Conservation (phyloP, 2,888 invertebrate species). For the Seira ritae region DNA sequence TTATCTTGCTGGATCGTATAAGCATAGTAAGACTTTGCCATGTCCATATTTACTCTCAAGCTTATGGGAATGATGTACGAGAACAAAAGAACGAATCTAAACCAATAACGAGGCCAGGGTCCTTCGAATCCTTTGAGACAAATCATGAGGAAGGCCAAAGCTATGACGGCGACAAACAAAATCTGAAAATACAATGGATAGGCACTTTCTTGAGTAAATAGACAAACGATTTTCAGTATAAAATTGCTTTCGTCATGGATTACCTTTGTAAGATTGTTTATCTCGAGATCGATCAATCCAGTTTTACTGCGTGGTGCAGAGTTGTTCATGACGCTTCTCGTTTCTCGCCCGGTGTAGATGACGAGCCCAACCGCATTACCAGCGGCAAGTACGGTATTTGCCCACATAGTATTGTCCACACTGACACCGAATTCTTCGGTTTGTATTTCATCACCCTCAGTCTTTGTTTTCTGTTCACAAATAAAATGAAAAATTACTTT, state of each 20-base stretch:
- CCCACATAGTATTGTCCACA: conserved; percentile 98
- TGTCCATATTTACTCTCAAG: conserved; percentile 97
- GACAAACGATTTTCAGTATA: background rate
- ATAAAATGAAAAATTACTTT: background rate
- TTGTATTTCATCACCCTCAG: conserved; percentile 77
- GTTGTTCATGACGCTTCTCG: conserved; percentile 99
- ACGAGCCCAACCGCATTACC: conserved; percentile 96
- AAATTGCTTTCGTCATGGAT: background rate
- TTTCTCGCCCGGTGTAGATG: conserved; percentile 97
- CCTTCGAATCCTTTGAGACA: conserved; percentile 96
- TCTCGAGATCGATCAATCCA: conserved; percentile 95
- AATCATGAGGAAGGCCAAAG: conserved; percentile 95
- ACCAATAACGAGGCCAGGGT: conserved; percentile 97
- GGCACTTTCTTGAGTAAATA: background rate
- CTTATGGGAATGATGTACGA: conserved; percentile 99
- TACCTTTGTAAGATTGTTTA: conserved; percentile 97
- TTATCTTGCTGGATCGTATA: conserved; percentile 97
- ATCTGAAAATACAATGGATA: conserved; percentile 53
- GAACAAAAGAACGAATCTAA: conserved; percentile 96
- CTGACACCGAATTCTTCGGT: conserved; percentile 79
- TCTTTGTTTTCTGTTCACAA: conserved; percentile 86
- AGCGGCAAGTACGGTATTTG: conserved; percentile 98
- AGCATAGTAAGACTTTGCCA: conserved; percentile 98
- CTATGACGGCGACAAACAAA: conserved; percentile 83
- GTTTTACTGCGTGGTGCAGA: conserved; percentile 97